These are phyloP conservation scores for Sciurus vulgaris DNA, from an alignment of 2,797 vertebrate species.

Conservation along the genomic window DNA sequence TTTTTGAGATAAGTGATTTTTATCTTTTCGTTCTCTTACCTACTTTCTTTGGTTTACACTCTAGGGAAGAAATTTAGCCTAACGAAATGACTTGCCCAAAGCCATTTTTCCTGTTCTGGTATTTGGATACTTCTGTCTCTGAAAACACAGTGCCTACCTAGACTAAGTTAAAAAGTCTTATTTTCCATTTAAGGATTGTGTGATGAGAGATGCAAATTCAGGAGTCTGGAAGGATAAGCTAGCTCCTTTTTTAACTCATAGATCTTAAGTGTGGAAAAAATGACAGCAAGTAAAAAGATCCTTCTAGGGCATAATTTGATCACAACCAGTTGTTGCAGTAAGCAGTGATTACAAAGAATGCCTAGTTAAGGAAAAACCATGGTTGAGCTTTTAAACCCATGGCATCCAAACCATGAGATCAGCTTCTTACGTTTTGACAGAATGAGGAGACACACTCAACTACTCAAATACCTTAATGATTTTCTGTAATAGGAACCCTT, in stretches of 20 bases:
- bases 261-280: slow-evolving; percentile 74
- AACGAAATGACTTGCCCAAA: slow-evolving; percentile 49
- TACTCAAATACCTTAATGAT: slow-evolving; percentile 55
- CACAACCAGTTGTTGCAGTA: slow-evolving; percentile 66
- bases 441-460: neutral
- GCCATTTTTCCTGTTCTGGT: slow-evolving; percentile 13
- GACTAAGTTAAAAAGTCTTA: slow-evolving; percentile 39
- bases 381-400: slow-evolving; percentile 65
- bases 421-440: slow-evolving; percentile 59
- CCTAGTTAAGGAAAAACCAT: slow-evolving; percentile 67
- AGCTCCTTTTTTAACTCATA: slow-evolving; percentile 13
- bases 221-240: neutral
- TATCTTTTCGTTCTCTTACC: slow-evolving; percentile 35
- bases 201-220: neutral
- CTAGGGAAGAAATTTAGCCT: slow-evolving; percentile 20
- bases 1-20: slow-evolving; percentile 52
- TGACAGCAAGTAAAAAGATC: slow-evolving; percentile 66
- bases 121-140: slow-evolving; percentile 58
- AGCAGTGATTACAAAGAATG: slow-evolving; percentile 67
- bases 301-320: slow-evolving; percentile 79
- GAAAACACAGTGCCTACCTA: slow-evolving; percentile 2
- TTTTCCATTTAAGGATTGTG: slow-evolving; percentile 51
- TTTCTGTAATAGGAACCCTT: slow-evolving; percentile 60
- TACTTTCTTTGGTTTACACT: slow-evolving; percentile 48
- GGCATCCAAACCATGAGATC: slow-evolving; percentile 41